Evolutionary conservation across 2,113 vertebrate genomes (phyloP).

Genomic region (Macquaria ambigua): DNA sequence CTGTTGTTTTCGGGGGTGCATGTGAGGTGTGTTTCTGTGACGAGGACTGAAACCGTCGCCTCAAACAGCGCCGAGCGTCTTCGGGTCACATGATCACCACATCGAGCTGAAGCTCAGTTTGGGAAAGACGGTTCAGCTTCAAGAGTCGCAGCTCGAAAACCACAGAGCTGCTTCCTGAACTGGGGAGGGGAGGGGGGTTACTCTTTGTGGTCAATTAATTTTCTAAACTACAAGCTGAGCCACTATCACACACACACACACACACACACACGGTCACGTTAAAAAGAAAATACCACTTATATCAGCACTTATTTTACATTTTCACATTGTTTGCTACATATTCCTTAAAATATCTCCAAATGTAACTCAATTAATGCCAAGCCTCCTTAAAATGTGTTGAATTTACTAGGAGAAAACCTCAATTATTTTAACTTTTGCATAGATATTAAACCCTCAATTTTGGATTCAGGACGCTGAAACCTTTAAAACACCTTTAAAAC

Average conservation of each 20-base stretch:
- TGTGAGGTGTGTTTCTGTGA: neutral
- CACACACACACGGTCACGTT: no score
- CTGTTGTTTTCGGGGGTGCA: neutral
- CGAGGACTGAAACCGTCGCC: neutral
- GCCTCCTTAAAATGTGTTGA: no score
- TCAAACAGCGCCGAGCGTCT: no score
- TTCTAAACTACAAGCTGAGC: neutral
- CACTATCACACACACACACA: no score
- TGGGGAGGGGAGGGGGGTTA: neutral
- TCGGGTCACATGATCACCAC: neutral
- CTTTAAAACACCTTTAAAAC: neutral
- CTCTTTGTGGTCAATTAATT: slow-evolving; percentile 6
- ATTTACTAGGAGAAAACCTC: no score
- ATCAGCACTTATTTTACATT: neutral
- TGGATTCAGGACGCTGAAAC: neutral
- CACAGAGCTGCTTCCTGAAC: slow-evolving; percentile 37
- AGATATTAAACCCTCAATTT: no score
- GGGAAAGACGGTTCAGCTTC: neutral
- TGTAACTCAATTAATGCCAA: no score
- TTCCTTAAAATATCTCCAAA: no score
- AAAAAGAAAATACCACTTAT: no score
- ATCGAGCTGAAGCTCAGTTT: neutral
- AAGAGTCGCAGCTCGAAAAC: neutral
- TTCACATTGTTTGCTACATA: no score
- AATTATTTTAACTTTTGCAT: no score